A percentile compares a stretch with the other conserved stretches of the same genome.
Evolutionary conservation across 1,140 invertebrate genomes (phyloP).

Genomic region (Pristionchus pacificus): DNA sequence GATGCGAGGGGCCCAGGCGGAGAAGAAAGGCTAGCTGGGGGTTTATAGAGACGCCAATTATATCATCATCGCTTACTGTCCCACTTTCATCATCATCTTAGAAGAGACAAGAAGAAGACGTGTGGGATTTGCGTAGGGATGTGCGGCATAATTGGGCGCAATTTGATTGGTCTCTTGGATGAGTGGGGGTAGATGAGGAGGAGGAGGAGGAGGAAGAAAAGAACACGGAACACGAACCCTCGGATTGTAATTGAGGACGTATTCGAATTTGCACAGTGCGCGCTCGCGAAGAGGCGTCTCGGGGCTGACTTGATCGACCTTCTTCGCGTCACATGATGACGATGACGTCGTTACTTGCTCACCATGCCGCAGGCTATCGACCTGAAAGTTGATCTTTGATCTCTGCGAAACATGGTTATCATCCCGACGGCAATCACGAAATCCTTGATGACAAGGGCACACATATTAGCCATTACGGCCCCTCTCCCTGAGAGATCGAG

Average conservation of each 20-base stretch:
- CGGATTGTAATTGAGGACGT: conserved; percentile 56
- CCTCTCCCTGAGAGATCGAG: conserved; percentile 9
- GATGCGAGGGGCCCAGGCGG: no score
- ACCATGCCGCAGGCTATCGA: conserved; percentile 43
- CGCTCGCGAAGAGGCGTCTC: conserved; percentile 51
- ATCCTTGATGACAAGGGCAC: conserved; percentile 1
- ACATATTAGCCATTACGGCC: neutral
- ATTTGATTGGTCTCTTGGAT: no score
- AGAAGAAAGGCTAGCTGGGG: no score
- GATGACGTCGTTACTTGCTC: conserved; percentile 56
- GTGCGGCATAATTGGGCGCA: no score
- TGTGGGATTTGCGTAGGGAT: no score
- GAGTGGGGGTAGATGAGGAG: neutral
- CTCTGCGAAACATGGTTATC: neutral
- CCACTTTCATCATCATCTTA: no score
- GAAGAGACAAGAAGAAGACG: no score
- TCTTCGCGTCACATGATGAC: conserved; percentile 49
- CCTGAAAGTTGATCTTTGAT: conserved; percentile 43
- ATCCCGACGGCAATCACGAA: neutral
- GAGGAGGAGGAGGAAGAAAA: neutral
- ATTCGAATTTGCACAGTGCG: conserved; percentile 56
- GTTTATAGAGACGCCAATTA: no score
- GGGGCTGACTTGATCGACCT: conserved; percentile 47
- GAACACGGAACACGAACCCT: conserved; percentile 36
- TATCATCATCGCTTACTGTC: no score